A percentile compares a stretch with the other conserved stretches of the same genome.
phyloP scores from a whole-genome alignment of 2,113 vertebrate genomes.

The Psettodes erumei region DNA sequence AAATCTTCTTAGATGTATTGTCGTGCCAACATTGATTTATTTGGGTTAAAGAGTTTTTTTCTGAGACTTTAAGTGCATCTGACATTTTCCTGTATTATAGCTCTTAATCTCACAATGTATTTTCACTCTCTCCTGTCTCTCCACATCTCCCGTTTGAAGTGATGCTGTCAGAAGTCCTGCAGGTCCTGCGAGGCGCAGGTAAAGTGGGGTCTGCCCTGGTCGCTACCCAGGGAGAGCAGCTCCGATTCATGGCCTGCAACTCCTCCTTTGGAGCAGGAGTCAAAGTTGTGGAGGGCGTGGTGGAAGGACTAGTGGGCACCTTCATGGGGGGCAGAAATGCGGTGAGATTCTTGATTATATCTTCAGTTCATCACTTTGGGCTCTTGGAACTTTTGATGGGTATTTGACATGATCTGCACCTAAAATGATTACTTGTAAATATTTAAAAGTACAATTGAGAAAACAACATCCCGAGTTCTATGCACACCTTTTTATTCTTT shows the following conservation, averaged over 20 bases:
- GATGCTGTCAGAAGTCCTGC: conserved; percentile 78
- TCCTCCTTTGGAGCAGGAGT: conserved; percentile 76
- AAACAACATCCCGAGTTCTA: neutral
- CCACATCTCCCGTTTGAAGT: conserved; percentile 33
- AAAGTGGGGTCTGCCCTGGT: conserved; percentile 81
- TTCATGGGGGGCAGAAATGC: conserved; percentile 55
- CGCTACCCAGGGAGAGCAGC: conserved; percentile 80
- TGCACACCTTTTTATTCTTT: neutral
- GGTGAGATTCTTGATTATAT: conserved; percentile 39
- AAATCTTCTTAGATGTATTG: too few relatives aligned
- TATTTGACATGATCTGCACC: neutral
- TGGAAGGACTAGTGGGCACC: conserved; percentile 64
- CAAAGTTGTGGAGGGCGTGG: conserved; percentile 71
- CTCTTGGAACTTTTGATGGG: neutral
- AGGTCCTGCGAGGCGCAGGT: conserved; percentile 82
- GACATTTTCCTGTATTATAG: neutral
- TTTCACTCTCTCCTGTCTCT: neutral
- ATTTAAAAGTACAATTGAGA: neutral
- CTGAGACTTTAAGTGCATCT: neutral
- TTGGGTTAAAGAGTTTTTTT: neutral
- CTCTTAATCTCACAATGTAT: neutral
- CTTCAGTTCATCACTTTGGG: neutral
- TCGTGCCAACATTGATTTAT: too few relatives aligned
- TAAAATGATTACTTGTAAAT: neutral
- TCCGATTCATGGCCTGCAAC: conserved; percentile 77